Conservation (phyloP, 2,797 vertebrate genomes). For the Tamandua tetradactyla region DNA sequence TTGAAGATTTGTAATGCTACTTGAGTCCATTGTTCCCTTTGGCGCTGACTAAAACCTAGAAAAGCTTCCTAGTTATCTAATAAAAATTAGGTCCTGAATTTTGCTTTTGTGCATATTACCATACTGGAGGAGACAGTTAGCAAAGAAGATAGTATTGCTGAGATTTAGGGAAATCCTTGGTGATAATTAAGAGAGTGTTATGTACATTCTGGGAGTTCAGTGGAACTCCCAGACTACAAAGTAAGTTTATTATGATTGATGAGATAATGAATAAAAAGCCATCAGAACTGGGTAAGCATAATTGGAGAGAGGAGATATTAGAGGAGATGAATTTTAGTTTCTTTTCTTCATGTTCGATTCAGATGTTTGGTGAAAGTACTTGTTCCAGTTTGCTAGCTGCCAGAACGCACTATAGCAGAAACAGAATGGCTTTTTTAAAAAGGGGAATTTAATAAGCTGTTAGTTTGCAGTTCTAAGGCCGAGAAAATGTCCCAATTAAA, state of each 20-base stretch:
- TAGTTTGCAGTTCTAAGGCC: too few relatives aligned
- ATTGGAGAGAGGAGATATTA: background rate
- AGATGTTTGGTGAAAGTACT: background rate
- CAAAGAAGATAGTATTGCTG: constrained; percentile 4
- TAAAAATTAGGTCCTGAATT: background rate
- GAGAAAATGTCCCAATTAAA: too few relatives aligned
- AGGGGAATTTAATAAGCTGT: too few relatives aligned
- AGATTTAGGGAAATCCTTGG: background rate
- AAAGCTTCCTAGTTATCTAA: background rate
- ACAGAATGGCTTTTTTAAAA: too few relatives aligned
- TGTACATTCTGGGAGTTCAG: background rate
- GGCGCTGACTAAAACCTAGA: background rate
- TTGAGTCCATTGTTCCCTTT: constrained; percentile 19
- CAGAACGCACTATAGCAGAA: too few relatives aligned
- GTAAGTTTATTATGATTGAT: constrained; percentile 9
- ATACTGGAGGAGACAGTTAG: background rate
- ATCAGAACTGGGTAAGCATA: background rate
- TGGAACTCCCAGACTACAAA: background rate
- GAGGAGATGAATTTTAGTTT: background rate
- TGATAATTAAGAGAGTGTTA: constrained; percentile 5
- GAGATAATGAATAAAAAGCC: background rate
- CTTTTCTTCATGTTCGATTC: background rate
- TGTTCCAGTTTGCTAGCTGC: too few relatives aligned
- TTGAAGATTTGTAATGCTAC: background rate
- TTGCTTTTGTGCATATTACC: constrained; percentile 8